Evolutionary conservation across 2,797 vertebrate species (phyloP), one percentile per base, ranked within the genome.

Genomic region (Gorsachius magnificus): DNA sequence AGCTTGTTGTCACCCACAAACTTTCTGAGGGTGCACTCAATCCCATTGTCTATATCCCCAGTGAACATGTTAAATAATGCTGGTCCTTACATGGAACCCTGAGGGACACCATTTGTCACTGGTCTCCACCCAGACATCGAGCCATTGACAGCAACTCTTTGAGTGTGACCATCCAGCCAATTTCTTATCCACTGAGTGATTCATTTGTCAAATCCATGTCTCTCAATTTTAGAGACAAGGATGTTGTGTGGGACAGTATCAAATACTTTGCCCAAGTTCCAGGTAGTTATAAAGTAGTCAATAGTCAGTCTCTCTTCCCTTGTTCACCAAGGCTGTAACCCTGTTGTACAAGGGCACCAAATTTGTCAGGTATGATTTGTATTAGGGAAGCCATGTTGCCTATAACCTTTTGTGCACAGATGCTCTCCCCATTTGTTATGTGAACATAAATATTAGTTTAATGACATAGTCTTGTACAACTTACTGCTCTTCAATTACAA

Each of bases 21-120:
- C 11, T 56, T 79, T 7, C 17, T 15, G 29, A 65, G 29, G 12
- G 13, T 46, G 26, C 16, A 7, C 24, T 70, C 22, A 6, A 4
- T 75, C 3, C 9, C 5, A 46, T 13, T 41, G 11, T 6, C 25
- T 7, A 4, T 41, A 13, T 45, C 13, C 13, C 38, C 26, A 11
- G 22, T 18, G 75, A 75, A 19, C 13, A n/a, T 10, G 2, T 45
- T 43, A 19, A 71, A 83, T 41, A 51, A 10, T 13, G 20, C 13
- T 1, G 2, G 33, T 83, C 16, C 26, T 16, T 41, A 1, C 45
- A 29, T 2, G 0, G 2, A 38, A 5, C 1, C 1, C 15, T 63
- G 35, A 38, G 16, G 9, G 50, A 66, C 14, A 25, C 4, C 10
- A 17, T 11, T 43, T 5, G 3, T n/a, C 28, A 7, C 8, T 36